Conservation (phyloP, 2,113 vertebrate genomes). For the Muntiacus muntjak region DNA sequence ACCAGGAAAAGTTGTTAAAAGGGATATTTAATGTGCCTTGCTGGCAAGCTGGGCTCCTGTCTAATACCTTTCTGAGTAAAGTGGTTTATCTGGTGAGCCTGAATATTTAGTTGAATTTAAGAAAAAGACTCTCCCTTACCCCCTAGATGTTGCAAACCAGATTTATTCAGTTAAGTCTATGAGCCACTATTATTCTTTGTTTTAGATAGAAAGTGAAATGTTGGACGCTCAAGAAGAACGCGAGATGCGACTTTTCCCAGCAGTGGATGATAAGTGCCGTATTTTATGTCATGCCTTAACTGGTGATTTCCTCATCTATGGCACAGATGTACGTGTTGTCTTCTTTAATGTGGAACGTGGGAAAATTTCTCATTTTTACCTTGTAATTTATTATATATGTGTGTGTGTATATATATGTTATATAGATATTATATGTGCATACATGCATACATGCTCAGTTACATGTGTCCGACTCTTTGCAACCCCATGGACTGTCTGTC, state of each 20-base stretch:
- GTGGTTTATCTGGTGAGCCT: neutral
- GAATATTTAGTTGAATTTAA: neutral
- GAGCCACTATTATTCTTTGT: conserved; percentile 29
- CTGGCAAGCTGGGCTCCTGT: neutral
- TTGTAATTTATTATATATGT: neutral
- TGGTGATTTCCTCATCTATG: conserved; percentile 94
- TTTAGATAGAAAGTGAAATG: conserved; percentile 92
- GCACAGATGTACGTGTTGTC: conserved; percentile 89
- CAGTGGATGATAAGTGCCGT: conserved; percentile 87
- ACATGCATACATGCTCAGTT: neutral
- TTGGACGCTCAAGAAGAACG: conserved; percentile 87
- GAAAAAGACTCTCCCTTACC: neutral
- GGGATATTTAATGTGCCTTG: neutral
- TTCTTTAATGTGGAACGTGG: neutral
- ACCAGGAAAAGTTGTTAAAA: neutral
- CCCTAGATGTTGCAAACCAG: neutral
- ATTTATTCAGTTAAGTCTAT: neutral
- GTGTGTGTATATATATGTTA: neutral
- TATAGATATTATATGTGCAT: neutral
- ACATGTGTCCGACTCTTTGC: neutral
- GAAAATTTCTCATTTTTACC: neutral
- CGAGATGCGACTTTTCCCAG: conserved; percentile 94
- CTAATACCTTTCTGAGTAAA: neutral
- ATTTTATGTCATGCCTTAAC: conserved; percentile 94
- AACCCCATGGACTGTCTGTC: neutral